Percentiles rank a stretch among this genome's conserved stretches.
Evolutionary conservation across 2,113 vertebrate species (phyloP).

Genomic region (Saimiri boliviensis): DNA sequence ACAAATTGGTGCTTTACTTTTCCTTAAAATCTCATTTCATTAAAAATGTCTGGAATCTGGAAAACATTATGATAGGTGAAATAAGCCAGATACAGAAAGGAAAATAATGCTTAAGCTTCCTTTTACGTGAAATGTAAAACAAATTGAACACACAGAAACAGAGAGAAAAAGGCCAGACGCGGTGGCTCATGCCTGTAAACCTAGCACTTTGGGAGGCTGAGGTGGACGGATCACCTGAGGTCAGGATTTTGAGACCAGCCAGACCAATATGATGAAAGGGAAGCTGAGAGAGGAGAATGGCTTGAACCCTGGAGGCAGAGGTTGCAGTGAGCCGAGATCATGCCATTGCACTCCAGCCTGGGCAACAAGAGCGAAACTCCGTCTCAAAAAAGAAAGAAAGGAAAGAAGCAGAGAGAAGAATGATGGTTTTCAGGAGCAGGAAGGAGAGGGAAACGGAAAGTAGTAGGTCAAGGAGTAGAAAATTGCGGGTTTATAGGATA

Average conservation of each 20-base stretch:
- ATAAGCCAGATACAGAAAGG: neutral
- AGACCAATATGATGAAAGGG: too few relatives aligned
- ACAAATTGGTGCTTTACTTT: neutral
- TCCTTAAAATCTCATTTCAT: neutral
- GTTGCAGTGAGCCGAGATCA: too few relatives aligned
- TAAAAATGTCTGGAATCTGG: neutral
- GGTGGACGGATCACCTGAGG: too few relatives aligned
- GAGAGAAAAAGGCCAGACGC: neutral
- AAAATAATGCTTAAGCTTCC: neutral
- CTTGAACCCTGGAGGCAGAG: too few relatives aligned
- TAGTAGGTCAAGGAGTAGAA: neutral
- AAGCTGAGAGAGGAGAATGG: too few relatives aligned
- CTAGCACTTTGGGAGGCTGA: too few relatives aligned
- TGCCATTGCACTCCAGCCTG: too few relatives aligned
- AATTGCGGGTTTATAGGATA: neutral
- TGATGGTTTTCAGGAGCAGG: too few relatives aligned
- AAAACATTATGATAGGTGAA: neutral
- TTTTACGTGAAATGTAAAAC: neutral
- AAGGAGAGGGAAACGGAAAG: neutral
- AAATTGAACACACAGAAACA: neutral
- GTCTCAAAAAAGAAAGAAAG: too few relatives aligned
- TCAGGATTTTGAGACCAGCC: too few relatives aligned
- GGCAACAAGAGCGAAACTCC: too few relatives aligned
- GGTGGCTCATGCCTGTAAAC: too few relatives aligned
- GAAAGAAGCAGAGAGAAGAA: neutral